Percentiles rank a stretch among this genome's conserved stretches.
phyloP scores from a whole-genome alignment of 2,113 vertebrate genomes.

The Nothobranchius furzeri region DNA sequence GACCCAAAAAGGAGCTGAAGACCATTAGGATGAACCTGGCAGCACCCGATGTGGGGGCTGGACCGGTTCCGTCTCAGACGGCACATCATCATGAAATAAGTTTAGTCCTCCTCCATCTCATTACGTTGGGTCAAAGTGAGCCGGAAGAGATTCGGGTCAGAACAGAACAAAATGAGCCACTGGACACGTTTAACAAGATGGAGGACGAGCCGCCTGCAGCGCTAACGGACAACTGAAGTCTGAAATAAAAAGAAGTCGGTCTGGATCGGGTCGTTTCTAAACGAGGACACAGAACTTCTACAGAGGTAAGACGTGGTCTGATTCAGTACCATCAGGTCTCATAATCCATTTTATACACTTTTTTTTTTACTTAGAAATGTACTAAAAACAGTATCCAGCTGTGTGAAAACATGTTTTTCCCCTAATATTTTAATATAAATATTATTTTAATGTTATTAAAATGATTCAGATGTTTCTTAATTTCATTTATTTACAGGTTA shows the following conservation, averaged over 20 bases:
- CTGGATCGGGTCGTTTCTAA: neutral
- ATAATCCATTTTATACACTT: too few relatives aligned
- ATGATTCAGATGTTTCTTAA: too few relatives aligned
- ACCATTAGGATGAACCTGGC: slow-evolving; percentile 21
- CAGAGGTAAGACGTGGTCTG: neutral
- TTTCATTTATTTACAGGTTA: too few relatives aligned
- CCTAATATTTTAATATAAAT: too few relatives aligned
- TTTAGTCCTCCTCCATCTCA: slow-evolving; percentile 42
- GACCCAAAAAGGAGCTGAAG: too few relatives aligned
- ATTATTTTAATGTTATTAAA: too few relatives aligned
- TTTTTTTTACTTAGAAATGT: too few relatives aligned
- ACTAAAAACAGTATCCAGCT: too few relatives aligned
- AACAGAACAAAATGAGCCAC: slow-evolving; percentile 28
- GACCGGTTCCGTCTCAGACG: slow-evolving; percentile 20
- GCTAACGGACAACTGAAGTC: slow-evolving; percentile 19
- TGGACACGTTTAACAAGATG: slow-evolving; percentile 40
- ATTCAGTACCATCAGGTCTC: too few relatives aligned
- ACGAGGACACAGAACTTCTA: neutral
- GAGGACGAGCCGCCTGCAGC: neutral
- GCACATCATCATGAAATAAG: slow-evolving; percentile 53
- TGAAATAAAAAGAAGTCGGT: slow-evolving; percentile 1
- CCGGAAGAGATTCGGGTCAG: slow-evolving; percentile 33
- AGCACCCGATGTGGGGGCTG: slow-evolving; percentile 10
- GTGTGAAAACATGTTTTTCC: too few relatives aligned
- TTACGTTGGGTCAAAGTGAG: slow-evolving; percentile 56